phyloP scores from a whole-genome alignment of 2,797 vertebrate species.

The Scarus forsteni region DNA sequence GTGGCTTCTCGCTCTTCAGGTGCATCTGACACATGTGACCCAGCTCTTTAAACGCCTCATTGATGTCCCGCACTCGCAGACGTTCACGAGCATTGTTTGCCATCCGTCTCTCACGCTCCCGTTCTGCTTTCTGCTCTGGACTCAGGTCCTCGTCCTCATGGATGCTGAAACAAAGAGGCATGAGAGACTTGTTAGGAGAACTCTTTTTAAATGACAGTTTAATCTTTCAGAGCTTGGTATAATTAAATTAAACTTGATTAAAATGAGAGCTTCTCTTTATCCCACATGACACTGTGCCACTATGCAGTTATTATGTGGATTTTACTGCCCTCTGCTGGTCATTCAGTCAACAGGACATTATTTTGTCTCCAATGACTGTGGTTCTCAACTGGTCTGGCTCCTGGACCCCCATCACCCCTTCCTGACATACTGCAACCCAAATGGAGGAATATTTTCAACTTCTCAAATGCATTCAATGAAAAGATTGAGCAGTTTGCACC shows the following conservation, averaged over 20 bases:
- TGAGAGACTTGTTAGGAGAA: background rate
- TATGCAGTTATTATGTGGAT: constrained; percentile 27
- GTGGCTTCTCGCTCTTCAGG: constrained; percentile 96
- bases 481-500: too few relatives aligned
- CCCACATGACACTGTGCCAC: background rate
- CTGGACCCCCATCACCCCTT: too few relatives aligned
- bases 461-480: too few relatives aligned
- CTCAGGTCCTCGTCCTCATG: constrained; percentile 96
- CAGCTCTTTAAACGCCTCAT: constrained; percentile 97
- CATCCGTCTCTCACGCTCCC: constrained; percentile 94
- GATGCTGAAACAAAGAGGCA: constrained; percentile 81
- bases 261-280: background rate
- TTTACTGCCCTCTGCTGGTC: constrained; percentile 75
- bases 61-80: constrained; percentile 95
- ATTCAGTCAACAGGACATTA: constrained; percentile 11
- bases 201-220: background rate
- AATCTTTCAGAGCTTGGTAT: background rate
- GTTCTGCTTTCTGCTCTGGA: constrained; percentile 95
- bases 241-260: background rate
- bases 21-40: constrained; percentile 97
- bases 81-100: constrained; percentile 96
- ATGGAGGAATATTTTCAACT: too few relatives aligned
- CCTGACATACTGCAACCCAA: too few relatives aligned
- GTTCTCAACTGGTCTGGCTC: too few relatives aligned
- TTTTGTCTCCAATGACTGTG: too few relatives aligned